Base-by-base conservation (phyloP, 2,113 vertebrate species). In the Lampris incognitus region DNA sequence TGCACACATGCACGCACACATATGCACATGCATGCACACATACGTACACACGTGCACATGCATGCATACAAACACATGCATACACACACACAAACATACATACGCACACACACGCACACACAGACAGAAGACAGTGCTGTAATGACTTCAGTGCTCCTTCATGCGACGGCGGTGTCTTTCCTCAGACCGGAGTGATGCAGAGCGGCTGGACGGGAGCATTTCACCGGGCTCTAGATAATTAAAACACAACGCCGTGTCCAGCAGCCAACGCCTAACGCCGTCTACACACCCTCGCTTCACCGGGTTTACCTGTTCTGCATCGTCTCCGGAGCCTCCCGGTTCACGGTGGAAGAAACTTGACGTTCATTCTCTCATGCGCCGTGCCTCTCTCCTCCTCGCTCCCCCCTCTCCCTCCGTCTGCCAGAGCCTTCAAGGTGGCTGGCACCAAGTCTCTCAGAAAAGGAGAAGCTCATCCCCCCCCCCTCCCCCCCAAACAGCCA, bases 271-370 rank as follows among this genome's bases (percentile, higher is more conserved):
- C 36, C 66, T 24, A 51, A 57, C 37, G 6, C 38, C 52, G 9
- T 58, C 66, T 71, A 73, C 63, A 76, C 54, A 64, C 78, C 9
- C 24, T 24, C 24, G 24, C 24, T 24, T 24, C 24, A 52, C 50
- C 3, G 7, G 50, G 9, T 13, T 3, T 52, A 8, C 24, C 24
- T 24, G 24, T 24, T 24, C 24, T 24, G 24, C 24, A 24, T 24
- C 24, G 24, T 24, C 0, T 24, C 0, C 24, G 24, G 24, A 24
- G 24, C 24, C 24, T 24, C 24, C 24, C 24, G 24, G 24, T 24
- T 24, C 56, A 67, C 58, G 72, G 69, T 37, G 81, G 74, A 80
- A 37, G 71, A 72, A 78, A 72, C 79, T 73, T 83, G 69, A 87
- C 72, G 61, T 75, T 50, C 71, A 77, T 3, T 66, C 46, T 52